A percentile compares a stretch with the other conserved stretches of the same genome.
Conservation (phyloP, 2,797 vertebrate species). For the Lemur catta region DNA sequence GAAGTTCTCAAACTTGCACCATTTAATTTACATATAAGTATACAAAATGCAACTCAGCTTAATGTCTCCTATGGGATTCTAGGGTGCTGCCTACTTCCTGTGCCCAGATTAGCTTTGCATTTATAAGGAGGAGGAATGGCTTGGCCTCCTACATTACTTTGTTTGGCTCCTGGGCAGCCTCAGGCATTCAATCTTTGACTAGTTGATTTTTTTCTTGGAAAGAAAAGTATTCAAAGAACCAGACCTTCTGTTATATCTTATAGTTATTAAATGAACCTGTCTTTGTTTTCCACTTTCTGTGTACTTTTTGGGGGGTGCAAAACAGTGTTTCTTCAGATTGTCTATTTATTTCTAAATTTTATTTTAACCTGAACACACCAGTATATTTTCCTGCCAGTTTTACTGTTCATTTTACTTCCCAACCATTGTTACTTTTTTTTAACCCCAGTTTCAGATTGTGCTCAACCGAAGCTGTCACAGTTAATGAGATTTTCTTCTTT, state of each 20-base stretch:
- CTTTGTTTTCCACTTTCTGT: slow-evolving; percentile 44
- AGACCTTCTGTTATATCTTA: neutral
- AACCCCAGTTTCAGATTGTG: neutral
- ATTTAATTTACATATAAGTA: neutral
- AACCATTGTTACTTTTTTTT: neutral
- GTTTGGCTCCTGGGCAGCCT: neutral
- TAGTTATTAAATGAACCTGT: neutral
- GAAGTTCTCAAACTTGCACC: neutral
- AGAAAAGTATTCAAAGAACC: slow-evolving; percentile 37
- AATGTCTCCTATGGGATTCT: neutral
- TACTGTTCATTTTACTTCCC: slow-evolving; percentile 5
- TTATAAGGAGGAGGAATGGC: neutral
- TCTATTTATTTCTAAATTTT: slow-evolving; percentile 4
- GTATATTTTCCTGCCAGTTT: slow-evolving; percentile 37
- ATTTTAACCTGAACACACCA: neutral
- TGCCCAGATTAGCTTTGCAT: neutral
- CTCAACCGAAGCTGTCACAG: neutral
- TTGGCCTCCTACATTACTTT: neutral
- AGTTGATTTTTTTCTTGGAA: neutral
- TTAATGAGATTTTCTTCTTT: slow-evolving; percentile 67
- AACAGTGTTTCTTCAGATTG: neutral
- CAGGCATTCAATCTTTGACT: neutral
- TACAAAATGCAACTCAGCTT: neutral
- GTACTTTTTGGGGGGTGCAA: neutral
- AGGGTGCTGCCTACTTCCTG: neutral